Evolutionary conservation across 2,888 invertebrate genomes (phyloP).

Genomic region (Homarus gammarus): DNA sequence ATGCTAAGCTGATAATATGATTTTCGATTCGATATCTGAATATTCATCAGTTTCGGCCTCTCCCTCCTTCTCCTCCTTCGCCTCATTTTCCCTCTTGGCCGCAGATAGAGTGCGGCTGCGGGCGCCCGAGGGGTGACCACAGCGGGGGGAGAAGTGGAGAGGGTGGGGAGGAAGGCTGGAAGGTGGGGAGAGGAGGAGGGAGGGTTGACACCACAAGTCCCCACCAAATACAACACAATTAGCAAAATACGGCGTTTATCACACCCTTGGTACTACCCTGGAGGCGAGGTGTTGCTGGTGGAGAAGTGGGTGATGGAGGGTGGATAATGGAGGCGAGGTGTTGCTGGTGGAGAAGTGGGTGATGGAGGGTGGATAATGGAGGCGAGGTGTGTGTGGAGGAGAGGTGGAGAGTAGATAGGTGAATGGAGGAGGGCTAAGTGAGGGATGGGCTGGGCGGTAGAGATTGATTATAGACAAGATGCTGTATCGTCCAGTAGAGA

Average conservation of each 20-base stretch:
- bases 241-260: conserved; percentile 43
- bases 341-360: not conserved
- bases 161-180: not conserved
- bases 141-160: conserved; percentile 13
- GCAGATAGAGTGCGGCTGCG: not conserved
- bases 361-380: not conserved
- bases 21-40: conserved; percentile 48
- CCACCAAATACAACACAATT: conserved; percentile 32
- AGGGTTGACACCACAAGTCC: not conserved
- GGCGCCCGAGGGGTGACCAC: conserved; percentile 51
- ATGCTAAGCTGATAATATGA: conserved; percentile 51
- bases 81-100: conserved; percentile 22
- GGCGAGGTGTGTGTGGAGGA: not conserved
- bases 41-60: conserved; percentile 39
- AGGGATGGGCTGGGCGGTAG: not conserved
- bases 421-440: not conserved
- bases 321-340: not conserved
- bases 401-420: not conserved
- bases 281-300: not conserved
- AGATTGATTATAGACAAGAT: no score
- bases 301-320: not conserved
- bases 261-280: conserved; percentile 14
- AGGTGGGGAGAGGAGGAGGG: not conserved
- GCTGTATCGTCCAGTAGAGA: no score
- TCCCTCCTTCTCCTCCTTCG: conserved; percentile 1